Evolutionary conservation across 2,888 invertebrate genomes (phyloP).

Genomic region (Athetis lepigone): DNA sequence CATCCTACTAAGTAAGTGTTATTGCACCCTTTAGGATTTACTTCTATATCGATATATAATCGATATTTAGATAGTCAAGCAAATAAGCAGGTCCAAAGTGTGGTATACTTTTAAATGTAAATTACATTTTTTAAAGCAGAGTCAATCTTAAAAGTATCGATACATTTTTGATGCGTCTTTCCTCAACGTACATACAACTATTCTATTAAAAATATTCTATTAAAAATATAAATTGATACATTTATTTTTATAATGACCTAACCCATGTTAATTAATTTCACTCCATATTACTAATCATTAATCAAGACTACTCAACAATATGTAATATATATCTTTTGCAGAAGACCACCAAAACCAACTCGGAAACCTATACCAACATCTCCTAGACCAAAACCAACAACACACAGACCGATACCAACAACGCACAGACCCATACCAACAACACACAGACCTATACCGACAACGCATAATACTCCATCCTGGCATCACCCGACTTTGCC

Average conservation of each 20-base stretch:
- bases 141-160: not conserved
- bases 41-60: no score
- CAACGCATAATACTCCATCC: not conserved
- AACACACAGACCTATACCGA: not conserved
- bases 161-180: no score
- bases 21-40: not conserved
- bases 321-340: no score
- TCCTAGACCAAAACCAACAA: not conserved
- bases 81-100: not conserved
- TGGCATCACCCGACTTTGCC: not conserved
- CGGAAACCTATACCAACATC: not conserved
- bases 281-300: no score
- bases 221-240: no score
- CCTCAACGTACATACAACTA: no score
- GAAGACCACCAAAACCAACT: conserved; percentile 7
- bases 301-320: no score
- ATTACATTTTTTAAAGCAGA: not conserved
- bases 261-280: no score
- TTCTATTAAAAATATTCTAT: no score
- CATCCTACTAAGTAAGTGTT: conserved; percentile 23
- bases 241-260: not conserved
- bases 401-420: not conserved
- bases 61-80: no score
- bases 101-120: not conserved
- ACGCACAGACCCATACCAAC: not conserved